Evolutionary conservation across 2,113 vertebrate genomes (phyloP).

Genomic region (Gambusia affinis): DNA sequence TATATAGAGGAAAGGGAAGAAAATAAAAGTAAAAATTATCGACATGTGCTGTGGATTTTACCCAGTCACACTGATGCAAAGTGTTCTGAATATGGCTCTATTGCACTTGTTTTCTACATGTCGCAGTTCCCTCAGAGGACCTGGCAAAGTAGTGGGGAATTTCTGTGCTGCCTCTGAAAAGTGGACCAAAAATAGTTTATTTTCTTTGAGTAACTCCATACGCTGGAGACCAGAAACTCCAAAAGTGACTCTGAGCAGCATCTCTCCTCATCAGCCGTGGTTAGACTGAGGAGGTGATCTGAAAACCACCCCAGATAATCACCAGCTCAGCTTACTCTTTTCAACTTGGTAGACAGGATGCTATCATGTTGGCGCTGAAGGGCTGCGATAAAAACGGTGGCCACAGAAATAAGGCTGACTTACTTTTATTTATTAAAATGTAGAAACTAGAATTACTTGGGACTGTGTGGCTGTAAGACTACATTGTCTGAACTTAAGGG

Average conservation of each 20-base stretch:
- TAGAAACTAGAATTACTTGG: conserved; percentile 2
- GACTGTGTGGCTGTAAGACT: neutral
- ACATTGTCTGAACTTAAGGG: neutral
- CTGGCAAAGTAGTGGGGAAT: conserved; percentile 16
- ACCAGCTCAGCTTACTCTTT: neutral
- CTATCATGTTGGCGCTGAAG: conserved; percentile 5
- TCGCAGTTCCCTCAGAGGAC: conserved; percentile 39
- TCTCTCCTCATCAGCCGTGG: too few species aligned
- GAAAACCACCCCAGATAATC: neutral
- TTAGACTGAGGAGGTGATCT: neutral
- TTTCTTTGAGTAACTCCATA: conserved; percentile 8
- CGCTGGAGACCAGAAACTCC: neutral
- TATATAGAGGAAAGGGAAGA: conserved; percentile 16
- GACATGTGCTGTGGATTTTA: conserved; percentile 30
- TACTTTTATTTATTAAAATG: conserved; percentile 31
- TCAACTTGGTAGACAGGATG: neutral
- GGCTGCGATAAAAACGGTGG: neutral
- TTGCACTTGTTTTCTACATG: conserved; percentile 73
- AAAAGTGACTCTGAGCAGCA: too few species aligned
- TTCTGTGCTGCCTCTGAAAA: conserved; percentile 54
- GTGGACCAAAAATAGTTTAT: conserved; percentile 77
- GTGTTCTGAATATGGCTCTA: conserved; percentile 62
- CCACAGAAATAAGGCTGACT: neutral
- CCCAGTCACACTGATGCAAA: conserved; percentile 49
- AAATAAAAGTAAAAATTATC: neutral